These are phyloP conservation scores for Cheiracanthium punctorium DNA, from an alignment of 2,888 invertebrate species.

Conservation along the genomic window DNA sequence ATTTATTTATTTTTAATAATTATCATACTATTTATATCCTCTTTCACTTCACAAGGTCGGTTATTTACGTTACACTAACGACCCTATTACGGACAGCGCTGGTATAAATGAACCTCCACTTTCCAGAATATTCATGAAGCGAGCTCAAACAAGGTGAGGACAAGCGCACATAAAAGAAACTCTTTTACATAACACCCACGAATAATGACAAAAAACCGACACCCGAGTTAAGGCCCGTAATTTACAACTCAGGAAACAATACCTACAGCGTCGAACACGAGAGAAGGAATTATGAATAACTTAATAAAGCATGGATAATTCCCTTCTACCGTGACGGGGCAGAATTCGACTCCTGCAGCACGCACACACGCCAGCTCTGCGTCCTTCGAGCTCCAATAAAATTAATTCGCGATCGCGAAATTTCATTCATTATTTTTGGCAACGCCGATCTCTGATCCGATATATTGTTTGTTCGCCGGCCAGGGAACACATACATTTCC, in stretches of 20 bases:
- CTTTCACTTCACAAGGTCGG: too few species aligned
- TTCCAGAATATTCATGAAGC: too few species aligned
- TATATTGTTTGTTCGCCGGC: neutral
- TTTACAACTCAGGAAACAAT: neutral
- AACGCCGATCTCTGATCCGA: slow-evolving; percentile 34
- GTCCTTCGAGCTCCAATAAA: neutral
- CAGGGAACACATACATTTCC: slow-evolving; percentile 33
- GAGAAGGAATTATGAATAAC: neutral
- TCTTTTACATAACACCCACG: neutral
- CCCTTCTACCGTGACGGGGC: neutral
- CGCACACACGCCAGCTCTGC: neutral
- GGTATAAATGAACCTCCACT: too few species aligned
- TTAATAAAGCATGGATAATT: neutral
- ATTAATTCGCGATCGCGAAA: neutral
- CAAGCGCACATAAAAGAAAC: neutral
- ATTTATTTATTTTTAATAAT: too few species aligned
- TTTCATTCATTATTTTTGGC: neutral
- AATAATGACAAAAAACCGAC: neutral
- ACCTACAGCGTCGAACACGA: neutral
- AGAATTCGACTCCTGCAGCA: neutral
- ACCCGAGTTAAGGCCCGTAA: neutral
- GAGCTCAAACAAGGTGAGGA: neutral
- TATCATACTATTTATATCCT: too few species aligned
- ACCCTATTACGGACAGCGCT: too few species aligned
- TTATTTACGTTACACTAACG: too few species aligned